Percentiles rank a stretch among this genome's conserved stretches.
These are phyloP conservation scores for Salvelinus alpinus DNA, from an alignment of 2,113 vertebrate species.

Conservation along the genomic window DNA sequence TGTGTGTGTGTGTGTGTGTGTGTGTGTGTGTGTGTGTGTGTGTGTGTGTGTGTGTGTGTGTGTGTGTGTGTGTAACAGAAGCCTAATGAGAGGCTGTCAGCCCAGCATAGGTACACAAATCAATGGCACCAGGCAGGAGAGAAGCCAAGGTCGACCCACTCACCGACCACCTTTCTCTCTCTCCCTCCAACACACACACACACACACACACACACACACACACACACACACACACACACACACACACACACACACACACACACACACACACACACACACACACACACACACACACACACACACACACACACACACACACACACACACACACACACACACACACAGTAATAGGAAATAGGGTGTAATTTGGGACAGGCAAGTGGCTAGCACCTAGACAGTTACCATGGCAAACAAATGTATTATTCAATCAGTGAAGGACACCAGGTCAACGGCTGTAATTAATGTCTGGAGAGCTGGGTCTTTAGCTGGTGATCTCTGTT, in stretches of 20 bases:
- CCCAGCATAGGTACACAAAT: slow-evolving; percentile 77
- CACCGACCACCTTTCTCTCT: background rate
- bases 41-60: too few relatives aligned
- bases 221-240: background rate
- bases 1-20: too few relatives aligned
- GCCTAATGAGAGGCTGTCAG: slow-evolving; percentile 79
- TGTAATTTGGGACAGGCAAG: background rate
- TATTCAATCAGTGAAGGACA: slow-evolving; percentile 34
- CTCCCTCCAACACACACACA: slow-evolving; percentile 1
- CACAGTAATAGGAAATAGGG: background rate
- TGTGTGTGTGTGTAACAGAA: slow-evolving; percentile 53
- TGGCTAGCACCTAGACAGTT: background rate
- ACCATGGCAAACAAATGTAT: too few relatives aligned
- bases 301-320: background rate
- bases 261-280: background rate
- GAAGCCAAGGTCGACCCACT: slow-evolving; percentile 68
- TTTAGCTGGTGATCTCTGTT: slow-evolving; percentile 9
- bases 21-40: too few relatives aligned
- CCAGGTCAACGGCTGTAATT: slow-evolving; percentile 69
- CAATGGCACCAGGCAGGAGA: slow-evolving; percentile 71
- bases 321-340: slow-evolving; percentile 11
- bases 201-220: background rate
- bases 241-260: slow-evolving; percentile 6
- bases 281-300: too few relatives aligned
- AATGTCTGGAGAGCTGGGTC: slow-evolving; percentile 43